Percentiles rank a stretch among this genome's conserved stretches.
phyloP scores from a whole-genome alignment of 2,113 vertebrate genomes.

The Oenanthe oenanthe region DNA sequence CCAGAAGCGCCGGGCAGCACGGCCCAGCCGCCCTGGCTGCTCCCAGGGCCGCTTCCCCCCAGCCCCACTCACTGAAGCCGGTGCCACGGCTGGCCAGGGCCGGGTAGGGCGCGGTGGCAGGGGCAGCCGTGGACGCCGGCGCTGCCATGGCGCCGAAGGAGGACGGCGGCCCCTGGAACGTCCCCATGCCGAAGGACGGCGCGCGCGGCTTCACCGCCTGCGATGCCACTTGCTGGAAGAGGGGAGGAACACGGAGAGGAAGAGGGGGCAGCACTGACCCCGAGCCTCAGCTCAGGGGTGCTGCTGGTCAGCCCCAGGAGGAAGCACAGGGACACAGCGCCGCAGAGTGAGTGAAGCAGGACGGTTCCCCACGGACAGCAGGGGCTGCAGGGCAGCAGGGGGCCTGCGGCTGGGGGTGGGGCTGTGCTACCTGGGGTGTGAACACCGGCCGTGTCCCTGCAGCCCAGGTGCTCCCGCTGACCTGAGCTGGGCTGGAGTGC shows the following conservation, averaged over 20 bases:
- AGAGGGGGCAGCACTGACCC: accelerated
- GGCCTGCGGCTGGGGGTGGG: background rate
- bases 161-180: slow-evolving; percentile 67
- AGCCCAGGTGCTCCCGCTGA: slow-evolving; percentile 75
- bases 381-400: background rate
- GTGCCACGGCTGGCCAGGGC: slow-evolving; percentile 53
- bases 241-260: background rate
- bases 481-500: slow-evolving; percentile 81
- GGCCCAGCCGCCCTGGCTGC: background rate
- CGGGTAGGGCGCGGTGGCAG: slow-evolving; percentile 61
- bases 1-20: accelerated
- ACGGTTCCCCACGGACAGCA: accelerated
- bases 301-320: accelerated
- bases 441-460: slow-evolving; percentile 81
- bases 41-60: background rate
- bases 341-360: accelerated
- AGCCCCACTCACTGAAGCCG: slow-evolving; percentile 66
- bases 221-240: slow-evolving; percentile 59
- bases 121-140: slow-evolving; percentile 19
- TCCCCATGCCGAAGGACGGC: slow-evolving; percentile 71
- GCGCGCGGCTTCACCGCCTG: slow-evolving; percentile 73
- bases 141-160: slow-evolving; percentile 76
- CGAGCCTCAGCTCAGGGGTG: accelerated
- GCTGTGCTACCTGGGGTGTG: slow-evolving; percentile 82
- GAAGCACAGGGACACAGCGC: accelerated